Evolutionary conservation across 2,113 vertebrate genomes (phyloP).

Genomic region (Herpetotheres cachinnans): DNA sequence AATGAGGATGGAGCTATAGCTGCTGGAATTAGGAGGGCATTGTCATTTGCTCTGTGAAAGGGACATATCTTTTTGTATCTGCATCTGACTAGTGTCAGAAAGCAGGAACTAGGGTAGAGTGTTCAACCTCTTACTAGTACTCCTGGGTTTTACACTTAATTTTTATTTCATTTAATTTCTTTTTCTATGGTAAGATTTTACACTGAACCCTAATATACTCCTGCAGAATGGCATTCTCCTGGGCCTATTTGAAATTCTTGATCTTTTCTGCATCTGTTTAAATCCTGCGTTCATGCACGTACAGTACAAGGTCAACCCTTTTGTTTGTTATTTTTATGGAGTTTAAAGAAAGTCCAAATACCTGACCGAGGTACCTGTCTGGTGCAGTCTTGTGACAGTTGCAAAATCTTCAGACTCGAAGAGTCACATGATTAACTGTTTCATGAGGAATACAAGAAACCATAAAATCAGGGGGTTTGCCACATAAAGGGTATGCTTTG

Average conservation of each 20-base stretch:
- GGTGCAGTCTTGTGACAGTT: slow-evolving; percentile 59
- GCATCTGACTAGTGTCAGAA: not conserved
- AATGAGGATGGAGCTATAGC: not conserved
- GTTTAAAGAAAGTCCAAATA: slow-evolving; percentile 74
- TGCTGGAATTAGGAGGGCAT: not conserved
- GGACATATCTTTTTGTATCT: not conserved
- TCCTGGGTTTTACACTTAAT: slow-evolving; percentile 23
- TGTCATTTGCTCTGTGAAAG: not conserved
- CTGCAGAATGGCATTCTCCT: slow-evolving; percentile 54
- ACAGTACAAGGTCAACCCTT: slow-evolving; percentile 41
- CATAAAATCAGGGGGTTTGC: not conserved
- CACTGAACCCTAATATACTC: slow-evolving; percentile 38
- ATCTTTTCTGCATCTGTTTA: slow-evolving; percentile 66
- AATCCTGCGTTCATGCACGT: slow-evolving; percentile 53
- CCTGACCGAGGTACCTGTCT: slow-evolving; percentile 65
- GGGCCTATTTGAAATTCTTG: slow-evolving; percentile 63
- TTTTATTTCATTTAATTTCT: slow-evolving; percentile 40
- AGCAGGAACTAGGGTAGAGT: not conserved
- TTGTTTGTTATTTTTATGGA: slow-evolving; percentile 65
- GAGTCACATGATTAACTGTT: slow-evolving; percentile 28
- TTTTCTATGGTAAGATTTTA: slow-evolving; percentile 43
- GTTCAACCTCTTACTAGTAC: slow-evolving; percentile 3
- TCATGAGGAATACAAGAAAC: not conserved
- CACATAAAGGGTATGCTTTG: not conserved
- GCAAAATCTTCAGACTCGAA: slow-evolving; percentile 9